A percentile compares a stretch with the other conserved stretches of the same genome.
These are phyloP conservation scores for Pseudomyrmex sp. DNA, from an alignment of 1,140 invertebrate genomes.

Conservation along the genomic window DNA sequence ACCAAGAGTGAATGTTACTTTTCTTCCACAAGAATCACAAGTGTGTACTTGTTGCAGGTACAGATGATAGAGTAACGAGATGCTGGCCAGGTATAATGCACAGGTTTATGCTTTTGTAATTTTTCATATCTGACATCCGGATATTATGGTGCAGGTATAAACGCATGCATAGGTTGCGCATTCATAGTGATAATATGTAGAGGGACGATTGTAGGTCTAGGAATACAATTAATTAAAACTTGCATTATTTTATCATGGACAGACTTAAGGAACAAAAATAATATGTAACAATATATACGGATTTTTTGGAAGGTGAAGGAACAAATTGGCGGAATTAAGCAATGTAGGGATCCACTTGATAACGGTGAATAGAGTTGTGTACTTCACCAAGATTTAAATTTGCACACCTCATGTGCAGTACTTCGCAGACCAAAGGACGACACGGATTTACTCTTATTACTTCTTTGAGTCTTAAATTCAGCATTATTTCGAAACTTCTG, in stretches of 20 bases:
- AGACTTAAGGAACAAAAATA: slow-evolving; percentile 58
- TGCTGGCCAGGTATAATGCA: slow-evolving; percentile 59
- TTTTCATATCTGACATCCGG: slow-evolving; percentile 63
- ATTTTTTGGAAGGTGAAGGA: slow-evolving; percentile 11
- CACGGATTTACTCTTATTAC: slow-evolving; percentile 68
- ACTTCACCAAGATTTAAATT: slow-evolving; percentile 71
- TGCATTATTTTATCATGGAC: slow-evolving; percentile 37
- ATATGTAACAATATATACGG: slow-evolving; percentile 59
- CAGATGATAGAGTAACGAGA: slow-evolving; percentile 69
- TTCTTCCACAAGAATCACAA: slow-evolving; percentile 68
- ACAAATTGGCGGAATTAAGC: slow-evolving; percentile 45
- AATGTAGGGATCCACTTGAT: slow-evolving; percentile 66
- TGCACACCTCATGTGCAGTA: slow-evolving; percentile 70
- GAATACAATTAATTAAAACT: slow-evolving; percentile 64
- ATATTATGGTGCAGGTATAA: slow-evolving; percentile 70
- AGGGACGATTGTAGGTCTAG: slow-evolving; percentile 52
- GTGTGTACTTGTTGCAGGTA: slow-evolving; percentile 69
- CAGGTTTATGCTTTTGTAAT: slow-evolving; percentile 68
- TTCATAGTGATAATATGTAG: slow-evolving; percentile 60
- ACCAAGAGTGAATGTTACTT: slow-evolving; percentile 71
- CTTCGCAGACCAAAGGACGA: slow-evolving; percentile 69
- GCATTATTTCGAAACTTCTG: slow-evolving; percentile 62
- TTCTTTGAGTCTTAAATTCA: slow-evolving; percentile 68
- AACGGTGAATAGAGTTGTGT: slow-evolving; percentile 70
- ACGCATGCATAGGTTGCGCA: slow-evolving; percentile 69